Conservation (phyloP, 2,888 invertebrate species). For the Aphrophora alni region DNA sequence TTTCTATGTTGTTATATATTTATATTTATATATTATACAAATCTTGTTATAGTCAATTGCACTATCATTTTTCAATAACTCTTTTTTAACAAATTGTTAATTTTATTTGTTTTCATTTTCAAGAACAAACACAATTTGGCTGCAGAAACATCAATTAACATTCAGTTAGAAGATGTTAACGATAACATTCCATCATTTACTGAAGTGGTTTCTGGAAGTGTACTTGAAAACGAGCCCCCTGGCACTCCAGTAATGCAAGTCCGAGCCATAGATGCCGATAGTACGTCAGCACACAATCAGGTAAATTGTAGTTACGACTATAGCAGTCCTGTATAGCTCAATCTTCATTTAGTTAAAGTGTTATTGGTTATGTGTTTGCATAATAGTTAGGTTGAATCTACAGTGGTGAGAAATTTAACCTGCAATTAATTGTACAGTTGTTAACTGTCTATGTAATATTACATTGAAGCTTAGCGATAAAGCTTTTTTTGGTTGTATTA, state of each 20-base stretch:
- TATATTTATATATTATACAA: too few species aligned
- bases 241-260: conserved; percentile 89
- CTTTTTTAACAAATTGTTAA: too few species aligned
- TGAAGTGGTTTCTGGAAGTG: conserved; percentile 80
- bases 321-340: background rate
- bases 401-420: too few species aligned
- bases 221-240: conserved; percentile 82
- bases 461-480: too few species aligned
- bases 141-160: conserved; percentile 77
- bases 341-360: too few species aligned
- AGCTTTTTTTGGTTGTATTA: too few species aligned
- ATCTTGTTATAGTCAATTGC: too few species aligned
- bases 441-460: too few species aligned
- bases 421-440: too few species aligned
- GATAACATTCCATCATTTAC: conserved; percentile 89
- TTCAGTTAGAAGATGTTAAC: conserved; percentile 86
- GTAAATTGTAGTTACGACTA: conserved; percentile 54
- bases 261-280: conserved; percentile 85
- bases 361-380: background rate
- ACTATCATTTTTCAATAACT: too few species aligned
- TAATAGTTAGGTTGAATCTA: background rate
- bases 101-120: too few species aligned
- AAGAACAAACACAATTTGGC: conserved; percentile 81
- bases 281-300: conserved; percentile 81
- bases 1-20: too few species aligned